Evolutionary conservation across 1,140 invertebrate genomes (phyloP).

Genomic region (Physella acuta): DNA sequence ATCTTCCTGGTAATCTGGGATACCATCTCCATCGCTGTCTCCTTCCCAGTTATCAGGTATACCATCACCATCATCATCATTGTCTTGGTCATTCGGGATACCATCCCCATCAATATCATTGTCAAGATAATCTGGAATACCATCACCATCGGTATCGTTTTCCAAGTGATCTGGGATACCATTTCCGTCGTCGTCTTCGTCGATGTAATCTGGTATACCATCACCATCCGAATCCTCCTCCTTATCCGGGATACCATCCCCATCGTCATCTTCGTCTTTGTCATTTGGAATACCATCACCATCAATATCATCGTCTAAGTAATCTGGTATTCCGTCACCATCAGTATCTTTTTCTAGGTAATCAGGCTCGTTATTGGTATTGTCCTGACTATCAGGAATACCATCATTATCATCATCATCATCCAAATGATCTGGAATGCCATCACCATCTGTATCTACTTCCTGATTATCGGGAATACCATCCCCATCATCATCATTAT

Average conservation of each 20-base stretch:
- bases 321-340: slow-evolving; percentile 45
- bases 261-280: slow-evolving; percentile 44
- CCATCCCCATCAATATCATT: slow-evolving; percentile 53
- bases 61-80: slow-evolving; percentile 46
- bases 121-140: slow-evolving; percentile 53
- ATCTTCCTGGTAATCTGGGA: slow-evolving; percentile 34
- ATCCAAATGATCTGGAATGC: slow-evolving; percentile 9
- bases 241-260: slow-evolving; percentile 52
- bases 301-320: slow-evolving; percentile 37
- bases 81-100: slow-evolving; percentile 42
- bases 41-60: slow-evolving; percentile 45
- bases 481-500: slow-evolving; percentile 47
- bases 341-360: slow-evolving; percentile 39
- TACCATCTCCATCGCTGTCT: slow-evolving; percentile 52
- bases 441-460: neutral
- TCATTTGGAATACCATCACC: slow-evolving; percentile 14
- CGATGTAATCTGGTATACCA: slow-evolving; percentile 40
- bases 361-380: slow-evolving; percentile 3
- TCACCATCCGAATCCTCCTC: slow-evolving; percentile 45
- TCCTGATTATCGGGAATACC: slow-evolving; percentile 38
- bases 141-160: slow-evolving; percentile 44
- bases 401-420: slow-evolving; percentile 13
- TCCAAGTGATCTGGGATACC: neutral
- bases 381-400: slow-evolving; percentile 4
- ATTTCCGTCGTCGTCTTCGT: slow-evolving; percentile 33